These are phyloP conservation scores for Eilema griseolum DNA, from an alignment of 2,888 invertebrate genomes.

Conservation along the genomic window DNA sequence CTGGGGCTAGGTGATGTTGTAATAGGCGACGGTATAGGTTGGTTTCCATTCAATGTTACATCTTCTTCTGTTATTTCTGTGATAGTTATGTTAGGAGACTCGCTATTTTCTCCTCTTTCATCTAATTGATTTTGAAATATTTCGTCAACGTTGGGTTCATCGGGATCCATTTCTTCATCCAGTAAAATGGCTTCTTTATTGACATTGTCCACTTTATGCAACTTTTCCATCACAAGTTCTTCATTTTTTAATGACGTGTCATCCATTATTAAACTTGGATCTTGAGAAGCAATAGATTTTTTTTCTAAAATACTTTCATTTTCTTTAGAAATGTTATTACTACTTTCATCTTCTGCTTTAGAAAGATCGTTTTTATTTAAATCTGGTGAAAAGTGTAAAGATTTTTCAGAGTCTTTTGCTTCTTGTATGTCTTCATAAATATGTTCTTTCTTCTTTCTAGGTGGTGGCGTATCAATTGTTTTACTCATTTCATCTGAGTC, in stretches of 20 bases:
- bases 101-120: slow-evolving; percentile 68
- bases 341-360: slow-evolving; percentile 63
- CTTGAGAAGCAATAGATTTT: slow-evolving; percentile 80
- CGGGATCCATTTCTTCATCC: slow-evolving; percentile 77
- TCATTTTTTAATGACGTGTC: slow-evolving; percentile 71
- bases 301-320: slow-evolving; percentile 79
- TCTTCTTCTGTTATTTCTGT: slow-evolving; percentile 82
- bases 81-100: slow-evolving; percentile 82
- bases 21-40: slow-evolving; percentile 69
- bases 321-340: slow-evolving; percentile 74
- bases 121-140: slow-evolving; percentile 79
- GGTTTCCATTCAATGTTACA: slow-evolving; percentile 63
- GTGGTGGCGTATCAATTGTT: slow-evolving; percentile 78
- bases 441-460: slow-evolving; percentile 87
- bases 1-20: slow-evolving; percentile 81
- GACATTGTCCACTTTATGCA: slow-evolving; percentile 71
- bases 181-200: slow-evolving; percentile 74
- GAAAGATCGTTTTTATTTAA: slow-evolving; percentile 67
- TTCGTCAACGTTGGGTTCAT: slow-evolving; percentile 80
- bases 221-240: slow-evolving; percentile 81
- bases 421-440: slow-evolving; percentile 89
- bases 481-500: slow-evolving; percentile 85
- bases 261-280: slow-evolving; percentile 80
- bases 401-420: slow-evolving; percentile 75
- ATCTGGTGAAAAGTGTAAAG: slow-evolving; percentile 81